phyloP scores from a whole-genome alignment of 1,140 invertebrate species.

The Leptonema lineaticorne region DNA sequence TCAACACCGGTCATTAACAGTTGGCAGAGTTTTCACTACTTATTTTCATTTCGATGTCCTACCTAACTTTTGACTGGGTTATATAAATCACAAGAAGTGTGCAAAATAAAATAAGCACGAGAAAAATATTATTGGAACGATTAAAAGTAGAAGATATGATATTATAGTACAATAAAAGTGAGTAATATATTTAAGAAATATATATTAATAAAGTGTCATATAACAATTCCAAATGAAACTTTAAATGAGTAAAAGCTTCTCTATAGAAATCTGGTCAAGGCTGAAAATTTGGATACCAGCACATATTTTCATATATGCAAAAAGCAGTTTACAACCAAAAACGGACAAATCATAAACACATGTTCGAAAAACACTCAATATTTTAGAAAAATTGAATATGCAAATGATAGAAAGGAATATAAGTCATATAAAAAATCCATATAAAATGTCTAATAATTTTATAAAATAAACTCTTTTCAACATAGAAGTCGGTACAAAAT shows the following conservation, averaged over 20 bases:
- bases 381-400: too few relatives aligned
- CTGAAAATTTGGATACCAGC: not conserved
- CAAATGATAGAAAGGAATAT: too few relatives aligned
- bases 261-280: not conserved
- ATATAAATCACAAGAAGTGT: not conserved
- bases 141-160: too few relatives aligned
- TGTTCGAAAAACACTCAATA: not conserved
- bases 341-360: not conserved
- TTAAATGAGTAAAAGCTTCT: too few relatives aligned
- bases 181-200: not conserved
- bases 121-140: not conserved
- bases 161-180: not conserved
- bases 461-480: too few relatives aligned
- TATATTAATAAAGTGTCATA: not conserved
- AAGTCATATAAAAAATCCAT: too few relatives aligned
- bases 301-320: too few relatives aligned
- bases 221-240: not conserved
- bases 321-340: not conserved
- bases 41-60: not conserved
- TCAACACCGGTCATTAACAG: slow-evolving; percentile 10
- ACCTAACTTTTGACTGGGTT: not conserved
- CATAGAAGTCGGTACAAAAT: too few relatives aligned
- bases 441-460: too few relatives aligned
- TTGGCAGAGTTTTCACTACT: slow-evolving; percentile 3
- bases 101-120: not conserved